phyloP scores from a whole-genome alignment of 2,888 invertebrate species.

The Amorpha juglandis region DNA sequence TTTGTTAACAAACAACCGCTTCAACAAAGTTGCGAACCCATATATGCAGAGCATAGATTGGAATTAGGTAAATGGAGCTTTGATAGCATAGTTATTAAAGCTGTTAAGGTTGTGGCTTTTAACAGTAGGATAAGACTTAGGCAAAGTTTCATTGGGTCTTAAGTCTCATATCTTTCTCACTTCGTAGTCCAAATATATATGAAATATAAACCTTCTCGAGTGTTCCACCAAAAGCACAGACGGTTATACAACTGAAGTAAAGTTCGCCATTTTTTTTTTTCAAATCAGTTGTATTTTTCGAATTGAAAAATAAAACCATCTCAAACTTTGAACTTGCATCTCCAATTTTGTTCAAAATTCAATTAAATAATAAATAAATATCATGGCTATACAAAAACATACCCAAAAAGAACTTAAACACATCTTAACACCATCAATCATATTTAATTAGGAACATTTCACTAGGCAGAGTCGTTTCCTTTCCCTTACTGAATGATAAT shows the following conservation, averaged over 20 bases:
- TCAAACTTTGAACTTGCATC: too few species aligned
- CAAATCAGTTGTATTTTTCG: too few species aligned
- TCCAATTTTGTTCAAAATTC: too few species aligned
- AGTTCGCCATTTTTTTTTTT: too few species aligned
- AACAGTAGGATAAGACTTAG: not conserved
- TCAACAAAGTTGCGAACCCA: conserved; percentile 16
- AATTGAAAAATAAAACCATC: too few species aligned
- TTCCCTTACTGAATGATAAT: not conserved
- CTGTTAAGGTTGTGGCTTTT: conserved; percentile 8
- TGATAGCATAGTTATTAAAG: conserved; percentile 18
- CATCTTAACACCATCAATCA: not conserved
- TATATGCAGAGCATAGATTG: conserved; percentile 21
- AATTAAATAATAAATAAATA: too few species aligned
- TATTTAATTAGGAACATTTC: not conserved
- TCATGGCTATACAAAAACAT: not conserved
- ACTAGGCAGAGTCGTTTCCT: conserved; percentile 10
- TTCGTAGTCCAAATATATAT: not conserved
- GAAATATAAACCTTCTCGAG: not conserved
- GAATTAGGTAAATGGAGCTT: conserved; percentile 17
- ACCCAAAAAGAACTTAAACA: not conserved
- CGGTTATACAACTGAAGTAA: too few species aligned
- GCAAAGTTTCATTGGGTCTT: conserved; percentile 5
- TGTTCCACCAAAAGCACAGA: too few species aligned
- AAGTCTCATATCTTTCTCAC: not conserved
- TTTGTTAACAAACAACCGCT: conserved; percentile 19